Evolutionary conservation across 2,797 vertebrate species (phyloP).

Genomic region (Salmo trutta): DNA sequence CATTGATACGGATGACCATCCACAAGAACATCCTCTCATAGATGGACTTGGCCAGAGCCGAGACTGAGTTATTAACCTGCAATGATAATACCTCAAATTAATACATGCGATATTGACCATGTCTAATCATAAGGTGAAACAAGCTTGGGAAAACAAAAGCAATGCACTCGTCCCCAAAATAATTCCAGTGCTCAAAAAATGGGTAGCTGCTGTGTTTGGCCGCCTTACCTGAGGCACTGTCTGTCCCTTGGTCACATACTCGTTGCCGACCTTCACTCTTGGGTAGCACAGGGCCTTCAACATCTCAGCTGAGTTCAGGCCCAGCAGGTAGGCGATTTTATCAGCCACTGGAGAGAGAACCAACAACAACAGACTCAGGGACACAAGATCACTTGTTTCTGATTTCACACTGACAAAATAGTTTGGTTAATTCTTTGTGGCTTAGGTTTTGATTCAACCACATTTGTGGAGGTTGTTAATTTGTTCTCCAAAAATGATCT

Average conservation of each 20-base stretch:
- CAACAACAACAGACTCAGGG: neutral
- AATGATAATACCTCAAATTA: neutral
- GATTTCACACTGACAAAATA: neutral
- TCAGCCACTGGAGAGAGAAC: neutral
- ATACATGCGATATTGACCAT: neutral
- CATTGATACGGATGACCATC: constrained; percentile 86
- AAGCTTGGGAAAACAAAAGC: too few species aligned
- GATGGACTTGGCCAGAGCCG: constrained; percentile 78
- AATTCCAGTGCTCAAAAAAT: neutral
- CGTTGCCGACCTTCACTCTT: too few species aligned
- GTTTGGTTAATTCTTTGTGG: too few species aligned
- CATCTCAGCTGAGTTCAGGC: too few species aligned
- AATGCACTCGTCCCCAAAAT: constrained; percentile 47
- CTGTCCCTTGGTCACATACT: neutral
- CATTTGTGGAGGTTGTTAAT: too few species aligned
- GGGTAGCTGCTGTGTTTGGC: too few species aligned
- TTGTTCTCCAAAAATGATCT: too few species aligned
- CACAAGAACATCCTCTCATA: constrained; percentile 87
- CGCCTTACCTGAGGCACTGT: neutral
- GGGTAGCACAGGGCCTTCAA: too few species aligned
- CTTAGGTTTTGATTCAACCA: too few species aligned
- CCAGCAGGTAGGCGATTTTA: too few species aligned
- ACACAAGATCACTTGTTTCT: neutral
- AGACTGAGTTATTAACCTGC: constrained; percentile 81
- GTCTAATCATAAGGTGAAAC: neutral